These are phyloP conservation scores for Amphiprion percula DNA, from an alignment of 2,113 vertebrate genomes.

Conservation along the genomic window DNA sequence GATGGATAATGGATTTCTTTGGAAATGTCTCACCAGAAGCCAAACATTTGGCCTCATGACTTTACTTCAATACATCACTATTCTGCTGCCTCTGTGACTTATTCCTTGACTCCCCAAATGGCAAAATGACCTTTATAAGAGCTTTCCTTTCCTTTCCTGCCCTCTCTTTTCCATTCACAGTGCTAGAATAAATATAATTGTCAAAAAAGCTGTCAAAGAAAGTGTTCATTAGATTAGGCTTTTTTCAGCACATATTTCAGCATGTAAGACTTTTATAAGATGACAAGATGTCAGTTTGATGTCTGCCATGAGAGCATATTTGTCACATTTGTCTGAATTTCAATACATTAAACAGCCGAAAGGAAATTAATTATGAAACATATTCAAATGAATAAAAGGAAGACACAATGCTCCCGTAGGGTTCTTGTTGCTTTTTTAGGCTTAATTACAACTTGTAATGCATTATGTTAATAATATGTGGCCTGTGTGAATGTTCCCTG, in stretches of 20 bases:
- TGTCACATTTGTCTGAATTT: slow-evolving; percentile 38
- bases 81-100: neutral
- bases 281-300: neutral
- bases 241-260: neutral
- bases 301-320: slow-evolving; percentile 16
- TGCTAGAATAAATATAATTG: neutral
- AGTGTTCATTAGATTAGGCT: neutral
- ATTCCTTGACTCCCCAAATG: neutral
- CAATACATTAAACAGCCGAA: slow-evolving; percentile 28
- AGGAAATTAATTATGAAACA: slow-evolving; percentile 46
- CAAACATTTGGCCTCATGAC: slow-evolving; percentile 20
- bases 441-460: slow-evolving; percentile 72
- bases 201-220: slow-evolving; percentile 1
- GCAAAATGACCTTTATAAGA: neutral
- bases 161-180: neutral
- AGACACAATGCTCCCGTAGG: slow-evolving; percentile 23
- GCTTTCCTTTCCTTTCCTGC: neutral
- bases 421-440: slow-evolving; percentile 38
- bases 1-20: slow-evolving; percentile 8
- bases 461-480: slow-evolving; percentile 69
- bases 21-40: slow-evolving; percentile 1
- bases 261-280: neutral
- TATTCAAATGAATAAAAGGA: slow-evolving; percentile 46
- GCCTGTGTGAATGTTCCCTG: slow-evolving; percentile 50
- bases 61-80: neutral